Evolutionary conservation across 2,113 vertebrate species (phyloP), one percentile per base, ranked within the genome.

Genomic region (Siniperca chuatsi): DNA sequence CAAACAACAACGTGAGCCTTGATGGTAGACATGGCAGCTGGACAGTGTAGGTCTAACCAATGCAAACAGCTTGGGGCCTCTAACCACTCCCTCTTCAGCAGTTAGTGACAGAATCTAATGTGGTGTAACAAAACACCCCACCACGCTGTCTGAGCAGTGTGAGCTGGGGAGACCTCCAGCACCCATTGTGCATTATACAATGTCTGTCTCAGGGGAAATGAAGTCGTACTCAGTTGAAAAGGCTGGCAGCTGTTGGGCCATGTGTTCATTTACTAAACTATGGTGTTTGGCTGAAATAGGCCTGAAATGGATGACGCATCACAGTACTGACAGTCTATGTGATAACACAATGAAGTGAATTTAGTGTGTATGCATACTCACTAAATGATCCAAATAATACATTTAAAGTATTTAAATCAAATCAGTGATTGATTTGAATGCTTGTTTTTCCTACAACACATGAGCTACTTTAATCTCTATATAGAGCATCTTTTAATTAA

Each of bases 221-320:
- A 84, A 91, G 80, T 87, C 75, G 74, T 66, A 82, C 81, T 78
- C 79, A 55, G 83, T 83, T 93, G 82, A 93, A 94, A 94, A 91
- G 87, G 78, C 80, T 78, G 86, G 90, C 95, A 94, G 94, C 94
- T 96, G 95, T 93, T 93, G 65, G 81, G 71, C 91, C 89, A 89
- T 92, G 91, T 94, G 84, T 89, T 95, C 88, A 82, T 92, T 89
- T 78, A 84, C 75, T 81, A 85, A 86, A 91, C 74, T 81, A 77
- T 18, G 37, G 73, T 52, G 70, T 77, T 71, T 81, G 71, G 81
- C 58, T 81, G 71, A 82, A 87, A 87, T n/a, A 60, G 67, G 58
- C 40, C 61, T 86, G 68, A 82, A 87, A 89, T 74, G 57, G 72
- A 90, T 68, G 46, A 76, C 72, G 29, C 20, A 77, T 64, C 60